These are phyloP conservation scores for Sebastes elongatus DNA, from an alignment of 2,797 vertebrate species.

Conservation along the genomic window DNA sequence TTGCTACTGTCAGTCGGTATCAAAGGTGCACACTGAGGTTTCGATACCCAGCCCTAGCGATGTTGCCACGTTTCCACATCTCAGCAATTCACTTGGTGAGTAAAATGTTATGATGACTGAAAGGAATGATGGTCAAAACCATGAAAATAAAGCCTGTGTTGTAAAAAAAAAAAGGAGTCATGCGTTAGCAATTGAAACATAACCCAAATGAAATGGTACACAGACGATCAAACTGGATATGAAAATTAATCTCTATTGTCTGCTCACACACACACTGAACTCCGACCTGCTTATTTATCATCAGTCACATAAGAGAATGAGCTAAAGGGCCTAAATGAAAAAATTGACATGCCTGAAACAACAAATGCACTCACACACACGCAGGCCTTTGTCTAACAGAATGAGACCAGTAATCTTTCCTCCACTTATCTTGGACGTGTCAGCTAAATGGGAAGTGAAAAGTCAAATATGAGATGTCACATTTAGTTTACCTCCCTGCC, in stretches of 20 bases:
- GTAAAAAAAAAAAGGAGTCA: not conserved
- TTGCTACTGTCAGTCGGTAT: not conserved
- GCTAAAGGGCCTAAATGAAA: constrained; percentile 10
- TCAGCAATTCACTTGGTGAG: not conserved
- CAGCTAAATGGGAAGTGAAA: constrained; percentile 80
- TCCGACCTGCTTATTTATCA: constrained; percentile 24
- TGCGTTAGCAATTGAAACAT: not conserved
- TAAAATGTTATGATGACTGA: not conserved
- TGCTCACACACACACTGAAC: not conserved
- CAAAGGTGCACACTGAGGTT: not conserved
- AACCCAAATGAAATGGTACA: not conserved
- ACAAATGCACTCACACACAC: constrained; percentile 46
- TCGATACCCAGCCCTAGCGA: not conserved
- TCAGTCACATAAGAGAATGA: constrained; percentile 16
- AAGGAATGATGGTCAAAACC: not conserved
- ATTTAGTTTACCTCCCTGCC: constrained; percentile 76
- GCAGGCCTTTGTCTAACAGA: constrained; percentile 67
- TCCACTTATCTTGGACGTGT: constrained; percentile 71
- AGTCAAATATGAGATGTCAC: constrained; percentile 82
- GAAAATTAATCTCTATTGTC: not conserved
- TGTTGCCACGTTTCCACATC: not conserved
- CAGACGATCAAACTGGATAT: not conserved
- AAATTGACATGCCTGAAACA: constrained; percentile 53
- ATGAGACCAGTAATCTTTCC: constrained; percentile 72
- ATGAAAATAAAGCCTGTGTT: not conserved